These are phyloP conservation scores for Siniperca knerii DNA, from an alignment of 2,113 vertebrate species.

Conservation along the genomic window DNA sequence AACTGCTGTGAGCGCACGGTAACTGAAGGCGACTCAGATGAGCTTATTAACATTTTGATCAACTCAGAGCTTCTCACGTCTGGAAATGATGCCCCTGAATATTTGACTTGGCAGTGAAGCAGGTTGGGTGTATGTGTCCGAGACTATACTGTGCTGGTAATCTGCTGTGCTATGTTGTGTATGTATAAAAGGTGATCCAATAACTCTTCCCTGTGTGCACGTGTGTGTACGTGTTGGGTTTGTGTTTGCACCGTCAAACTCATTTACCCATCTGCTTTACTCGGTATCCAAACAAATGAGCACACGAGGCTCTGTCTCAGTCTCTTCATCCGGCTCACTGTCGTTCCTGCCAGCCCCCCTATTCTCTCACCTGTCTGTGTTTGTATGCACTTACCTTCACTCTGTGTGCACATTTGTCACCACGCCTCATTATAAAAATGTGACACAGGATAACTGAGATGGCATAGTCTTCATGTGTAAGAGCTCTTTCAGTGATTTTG, in stretches of 20 bases:
- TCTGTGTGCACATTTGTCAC: slow-evolving; percentile 36
- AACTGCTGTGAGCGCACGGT: background rate
- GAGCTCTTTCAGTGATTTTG: background rate
- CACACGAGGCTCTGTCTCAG: background rate
- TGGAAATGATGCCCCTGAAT: background rate
- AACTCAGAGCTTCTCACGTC: background rate
- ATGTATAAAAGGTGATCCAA: slow-evolving; percentile 14
- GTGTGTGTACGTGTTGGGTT: background rate
- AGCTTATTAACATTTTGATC: background rate
- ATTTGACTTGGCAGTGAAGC: slow-evolving; percentile 14
- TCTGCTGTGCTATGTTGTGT: slow-evolving; percentile 19
- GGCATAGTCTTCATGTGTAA: background rate
- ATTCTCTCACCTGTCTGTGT: slow-evolving; percentile 29
- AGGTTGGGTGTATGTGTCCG: background rate
- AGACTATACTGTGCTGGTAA: background rate
- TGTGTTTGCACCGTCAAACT: slow-evolving; percentile 24
- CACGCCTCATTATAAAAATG: slow-evolving; percentile 28
- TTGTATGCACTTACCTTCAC: slow-evolving; percentile 5
- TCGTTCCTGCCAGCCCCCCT: background rate
- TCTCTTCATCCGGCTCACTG: slow-evolving; percentile 26
- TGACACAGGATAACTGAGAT: slow-evolving; percentile 10
- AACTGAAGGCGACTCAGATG: no score
- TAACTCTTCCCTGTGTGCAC: background rate
- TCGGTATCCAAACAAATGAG: slow-evolving; percentile 35
- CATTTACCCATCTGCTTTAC: slow-evolving; percentile 48